Base-by-base conservation (phyloP, 2,113 vertebrate species). In the Ctenomys sociabilis region DNA sequence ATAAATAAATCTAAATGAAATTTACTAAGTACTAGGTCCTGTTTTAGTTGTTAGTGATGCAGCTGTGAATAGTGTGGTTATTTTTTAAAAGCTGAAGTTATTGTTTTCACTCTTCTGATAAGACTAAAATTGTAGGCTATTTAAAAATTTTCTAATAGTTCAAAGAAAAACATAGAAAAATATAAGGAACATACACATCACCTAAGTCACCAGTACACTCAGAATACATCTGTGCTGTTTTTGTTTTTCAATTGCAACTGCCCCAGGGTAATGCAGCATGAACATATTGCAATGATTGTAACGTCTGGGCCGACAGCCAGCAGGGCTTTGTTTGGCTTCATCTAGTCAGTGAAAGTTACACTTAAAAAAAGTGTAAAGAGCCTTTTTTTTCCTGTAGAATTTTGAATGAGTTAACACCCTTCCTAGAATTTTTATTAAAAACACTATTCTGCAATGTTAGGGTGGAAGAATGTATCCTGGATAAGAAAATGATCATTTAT, bases 311-410 rank as follows among this genome's bases (percentile, higher is more conserved):
- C 97, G 94, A 83, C 91, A 97, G 98, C 98, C 98, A 99, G 1
- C 97, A 92, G 97, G 96, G 97, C 97, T 97, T 98, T 98, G 98
- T 98, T 98, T 98, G 98, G 98, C 97, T 97, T 97, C 96, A 98
- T 98, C 98, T 97, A 98, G 98, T 98, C 98, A 98, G 98, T 98
- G 98, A 99, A 98, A 98, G 98, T 98, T 98, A 98, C 77, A 93
- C 96, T 98, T 98, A 97, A 98, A 98, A 98, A 98, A 98, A 98
- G 97, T 98, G 98, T 98, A 98, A 98, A 98, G 97, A 97, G 95
- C 94, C 95, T 98, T 98, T 98, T 98, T 98, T 98, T 98, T 98
- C 98, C 98, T 98, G 97, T 95, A 96, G 96, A 98, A 97, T 91
- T 93, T 85, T 97, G 94, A 98, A 98, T 97, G 96, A 98, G 98